Evolutionary conservation across 2,888 invertebrate genomes (phyloP).

Genomic region (Campaea margaritaria): DNA sequence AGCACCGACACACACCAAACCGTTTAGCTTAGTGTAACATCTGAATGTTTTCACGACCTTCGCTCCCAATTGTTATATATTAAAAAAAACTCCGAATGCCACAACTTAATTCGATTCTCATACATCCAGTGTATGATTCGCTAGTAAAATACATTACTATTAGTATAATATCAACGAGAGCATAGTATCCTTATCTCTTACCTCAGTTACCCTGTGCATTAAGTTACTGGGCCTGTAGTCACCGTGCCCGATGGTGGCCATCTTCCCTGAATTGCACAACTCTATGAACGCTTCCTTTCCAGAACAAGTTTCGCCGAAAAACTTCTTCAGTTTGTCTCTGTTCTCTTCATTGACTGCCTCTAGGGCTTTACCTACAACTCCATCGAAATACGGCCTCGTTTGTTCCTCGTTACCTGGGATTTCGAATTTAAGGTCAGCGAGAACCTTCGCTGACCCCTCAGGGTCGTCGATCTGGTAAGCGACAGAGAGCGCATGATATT

Average conservation of each 20-base stretch:
- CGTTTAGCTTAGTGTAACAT: too few species aligned
- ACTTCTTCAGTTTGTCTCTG: conserved; percentile 44
- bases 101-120: too few species aligned
- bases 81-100: too few species aligned
- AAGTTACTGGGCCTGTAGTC: conserved; percentile 54
- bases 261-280: conserved; percentile 36
- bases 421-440: conserved; percentile 40
- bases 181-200: conserved; percentile 32
- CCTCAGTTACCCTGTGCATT: conserved; percentile 45
- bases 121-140: too few species aligned
- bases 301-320: conserved; percentile 25
- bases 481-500: conserved; percentile 71
- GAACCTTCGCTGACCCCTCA: conserved; percentile 53
- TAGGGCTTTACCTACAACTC: conserved; percentile 17
- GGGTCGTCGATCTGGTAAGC: conserved; percentile 54
- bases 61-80: too few species aligned
- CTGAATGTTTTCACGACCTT: too few species aligned
- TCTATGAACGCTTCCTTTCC: conserved; percentile 23
- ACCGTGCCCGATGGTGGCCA: conserved; percentile 48
- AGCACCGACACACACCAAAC: too few species aligned
- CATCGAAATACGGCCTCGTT: conserved; percentile 9
- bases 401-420: conserved; percentile 13
- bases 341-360: conserved; percentile 46
- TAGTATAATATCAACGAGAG: too few species aligned
- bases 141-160: too few species aligned